Conservation (phyloP, 2,113 vertebrate species). For the Tyto alba region DNA sequence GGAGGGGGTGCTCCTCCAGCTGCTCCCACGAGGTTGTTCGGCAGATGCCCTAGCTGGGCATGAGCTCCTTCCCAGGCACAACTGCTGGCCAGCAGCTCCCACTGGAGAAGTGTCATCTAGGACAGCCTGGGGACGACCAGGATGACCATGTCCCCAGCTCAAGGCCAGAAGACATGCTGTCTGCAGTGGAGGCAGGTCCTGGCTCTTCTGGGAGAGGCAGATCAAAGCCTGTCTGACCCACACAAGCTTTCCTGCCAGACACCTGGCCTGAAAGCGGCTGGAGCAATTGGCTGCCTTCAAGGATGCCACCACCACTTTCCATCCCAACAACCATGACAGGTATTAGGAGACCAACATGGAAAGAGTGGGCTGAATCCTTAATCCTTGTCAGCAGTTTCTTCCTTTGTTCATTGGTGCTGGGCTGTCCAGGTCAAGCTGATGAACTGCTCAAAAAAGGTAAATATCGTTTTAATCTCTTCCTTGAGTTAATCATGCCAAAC, state of each 20-base stretch:
- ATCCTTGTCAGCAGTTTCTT: not conserved
- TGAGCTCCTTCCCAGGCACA: not conserved
- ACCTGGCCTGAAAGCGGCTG: not conserved
- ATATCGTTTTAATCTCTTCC: constrained; percentile 5
- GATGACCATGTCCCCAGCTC: not conserved
- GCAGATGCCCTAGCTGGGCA: fast-evolving
- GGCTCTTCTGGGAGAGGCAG: not conserved
- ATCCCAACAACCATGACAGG: not conserved
- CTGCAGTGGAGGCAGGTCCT: not conserved
- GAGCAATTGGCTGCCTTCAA: not conserved
- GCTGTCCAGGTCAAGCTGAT: not conserved
- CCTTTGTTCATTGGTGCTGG: not conserved
- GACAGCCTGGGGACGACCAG: not conserved
- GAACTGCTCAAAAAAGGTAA: not conserved
- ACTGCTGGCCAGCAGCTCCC: not conserved
- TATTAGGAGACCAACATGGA: not conserved
- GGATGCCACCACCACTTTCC: fast-evolving
- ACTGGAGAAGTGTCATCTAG: fast-evolving
- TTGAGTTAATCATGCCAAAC: not conserved
- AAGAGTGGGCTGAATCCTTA: not conserved
- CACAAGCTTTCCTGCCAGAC: not conserved
- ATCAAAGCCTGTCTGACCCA: not conserved
- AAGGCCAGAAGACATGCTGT: not conserved
- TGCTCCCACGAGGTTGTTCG: fast-evolving
- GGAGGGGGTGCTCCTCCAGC: not conserved